phyloP scores from a whole-genome alignment of 1,140 invertebrate genomes.

The Drosophila watanabei region DNA sequence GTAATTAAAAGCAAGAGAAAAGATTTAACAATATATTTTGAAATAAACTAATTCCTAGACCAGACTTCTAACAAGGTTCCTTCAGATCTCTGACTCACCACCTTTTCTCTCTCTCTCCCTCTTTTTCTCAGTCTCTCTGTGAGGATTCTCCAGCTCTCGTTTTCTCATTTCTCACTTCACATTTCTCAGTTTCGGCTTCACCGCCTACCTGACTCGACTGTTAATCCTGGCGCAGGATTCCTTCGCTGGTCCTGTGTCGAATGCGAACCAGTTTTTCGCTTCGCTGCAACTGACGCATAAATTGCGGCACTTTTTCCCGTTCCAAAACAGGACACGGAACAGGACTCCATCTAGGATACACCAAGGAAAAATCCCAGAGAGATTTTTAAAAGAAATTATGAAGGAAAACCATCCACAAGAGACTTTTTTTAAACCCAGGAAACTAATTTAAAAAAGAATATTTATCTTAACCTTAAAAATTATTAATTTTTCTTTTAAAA shows the following conservation, averaged over 20 bases:
- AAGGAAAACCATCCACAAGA: too few species aligned
- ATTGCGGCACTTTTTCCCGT: slow-evolving; percentile 59
- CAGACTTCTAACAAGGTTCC: not conserved
- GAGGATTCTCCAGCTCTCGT: not conserved
- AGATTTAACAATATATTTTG: not conserved
- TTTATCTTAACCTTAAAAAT: too few species aligned
- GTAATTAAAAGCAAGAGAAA: not conserved
- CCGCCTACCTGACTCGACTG: slow-evolving; percentile 20
- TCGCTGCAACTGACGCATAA: slow-evolving; percentile 80
- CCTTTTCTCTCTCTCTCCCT: not conserved
- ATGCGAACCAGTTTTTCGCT: slow-evolving; percentile 82
- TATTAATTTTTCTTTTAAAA: too few species aligned
- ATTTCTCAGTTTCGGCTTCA: slow-evolving; percentile 23
- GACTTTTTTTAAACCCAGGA: not conserved
- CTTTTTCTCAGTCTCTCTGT: not conserved
- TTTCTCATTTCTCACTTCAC: not conserved
- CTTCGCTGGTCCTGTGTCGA: slow-evolving; percentile 56
- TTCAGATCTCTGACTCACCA: not conserved
- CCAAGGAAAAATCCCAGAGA: not conserved
- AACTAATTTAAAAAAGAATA: not conserved
- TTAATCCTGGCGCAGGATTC: slow-evolving; percentile 43
- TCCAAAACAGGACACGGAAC: slow-evolving; percentile 11
- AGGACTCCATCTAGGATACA: slow-evolving; percentile 13
- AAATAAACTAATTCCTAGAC: not conserved
- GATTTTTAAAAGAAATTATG: not conserved